Base-by-base conservation (phyloP, 2,113 vertebrate species). In the Eptesicus fuscus region DNA sequence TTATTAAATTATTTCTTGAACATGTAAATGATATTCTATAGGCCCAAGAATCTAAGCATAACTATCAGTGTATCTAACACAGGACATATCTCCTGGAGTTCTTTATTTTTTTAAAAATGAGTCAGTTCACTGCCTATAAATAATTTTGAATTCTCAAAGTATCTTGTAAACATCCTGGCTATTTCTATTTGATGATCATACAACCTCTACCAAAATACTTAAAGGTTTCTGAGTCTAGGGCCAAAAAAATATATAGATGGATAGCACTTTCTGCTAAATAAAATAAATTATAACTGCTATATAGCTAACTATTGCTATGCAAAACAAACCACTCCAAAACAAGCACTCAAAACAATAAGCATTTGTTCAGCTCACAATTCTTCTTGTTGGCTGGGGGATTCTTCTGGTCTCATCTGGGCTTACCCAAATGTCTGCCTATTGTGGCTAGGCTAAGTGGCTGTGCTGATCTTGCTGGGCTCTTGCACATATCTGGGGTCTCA, bases 141-240 rank as follows among this genome's bases (percentile, higher is more conserved):
- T 84, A 90, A 71, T 20, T 40, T 92, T 65, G 49, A 93, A 35
- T 83, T 89, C 32, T 86, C 44, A 88, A 93, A 85, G 6, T 42
- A 28, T 76, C 35, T 82, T 88, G 44, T 88, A 73, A 87, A 65
- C 25, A 42, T 92, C 37, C 40, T 61, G 44, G 82, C 7, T 63
- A 4, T 91, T 85, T 83, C 53, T 70, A 11, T 77, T 82, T 92
- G 53, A 53, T 56, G n/a, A 42, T 53, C 2, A 8, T 80, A 61
- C 4, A 80, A 5, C 14, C 71, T 84, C 17, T 88, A 40, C 12
- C 47, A 30, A 96, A 95, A 71, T 83, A 37, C 28, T 88, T 83
- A 69, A 78, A n/a, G 63, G 11, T 49, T 96, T 94, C 35, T 74
- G 12, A 77, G 30, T 65, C 22, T 51, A 44, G 18, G 4, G 32